phyloP scores from a whole-genome alignment of 2,888 invertebrate species.

The Hartigia nigra region DNA sequence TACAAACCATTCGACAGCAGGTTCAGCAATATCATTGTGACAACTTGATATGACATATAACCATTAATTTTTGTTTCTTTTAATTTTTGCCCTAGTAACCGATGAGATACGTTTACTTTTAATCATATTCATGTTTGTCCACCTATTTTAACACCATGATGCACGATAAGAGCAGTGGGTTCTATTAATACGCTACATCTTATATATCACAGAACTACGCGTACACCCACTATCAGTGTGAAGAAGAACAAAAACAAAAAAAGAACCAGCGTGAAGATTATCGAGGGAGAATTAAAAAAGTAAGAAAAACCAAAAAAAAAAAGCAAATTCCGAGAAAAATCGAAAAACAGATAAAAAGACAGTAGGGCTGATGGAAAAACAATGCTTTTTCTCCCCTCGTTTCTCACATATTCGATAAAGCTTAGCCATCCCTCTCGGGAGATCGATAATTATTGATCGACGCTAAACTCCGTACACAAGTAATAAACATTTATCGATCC shows the following conservation, averaged over 20 bases:
- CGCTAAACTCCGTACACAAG: background rate
- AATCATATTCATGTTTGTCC: slow-evolving; percentile 36
- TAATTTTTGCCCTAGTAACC: slow-evolving; percentile 38
- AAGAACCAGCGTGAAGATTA: slow-evolving; percentile 9
- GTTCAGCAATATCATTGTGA: slow-evolving; percentile 44
- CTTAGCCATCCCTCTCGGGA: background rate
- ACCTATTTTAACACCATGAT: slow-evolving; percentile 56
- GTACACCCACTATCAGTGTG: slow-evolving; percentile 59
- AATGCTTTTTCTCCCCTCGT: background rate
- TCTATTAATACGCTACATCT: slow-evolving; percentile 58
- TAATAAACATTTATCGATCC: background rate
- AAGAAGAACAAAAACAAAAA: too few relatives aligned
- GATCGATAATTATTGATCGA: background rate
- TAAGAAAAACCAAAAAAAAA: too few relatives aligned
- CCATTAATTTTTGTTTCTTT: slow-evolving; percentile 13
- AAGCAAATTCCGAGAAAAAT: background rate
- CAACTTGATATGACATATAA: slow-evolving; percentile 55
- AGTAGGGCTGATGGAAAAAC: background rate
- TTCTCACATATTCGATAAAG: background rate
- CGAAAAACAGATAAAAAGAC: background rate
- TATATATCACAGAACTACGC: slow-evolving; percentile 68
- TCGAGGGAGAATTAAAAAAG: slow-evolving; percentile 17
- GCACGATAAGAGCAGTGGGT: slow-evolving; percentile 53
- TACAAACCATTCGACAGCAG: slow-evolving; percentile 35
- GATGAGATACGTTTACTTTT: slow-evolving; percentile 46